These are phyloP conservation scores for Uloborus diversus DNA, from an alignment of 1,140 invertebrate genomes.

Conservation along the genomic window DNA sequence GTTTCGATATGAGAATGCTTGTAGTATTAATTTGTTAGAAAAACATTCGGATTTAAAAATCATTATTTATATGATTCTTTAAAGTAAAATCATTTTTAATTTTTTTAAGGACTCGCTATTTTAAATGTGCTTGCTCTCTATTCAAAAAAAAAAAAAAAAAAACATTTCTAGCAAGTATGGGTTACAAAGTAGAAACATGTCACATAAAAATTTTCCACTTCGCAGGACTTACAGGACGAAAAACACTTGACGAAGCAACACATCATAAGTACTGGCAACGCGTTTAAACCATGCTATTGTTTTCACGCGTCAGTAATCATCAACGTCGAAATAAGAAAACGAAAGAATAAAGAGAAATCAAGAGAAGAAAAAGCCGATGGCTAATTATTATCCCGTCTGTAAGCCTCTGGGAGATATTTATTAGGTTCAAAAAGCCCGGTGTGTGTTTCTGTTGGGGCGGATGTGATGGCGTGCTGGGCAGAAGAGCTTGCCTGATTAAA, in stretches of 20 bases:
- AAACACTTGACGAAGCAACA: not conserved
- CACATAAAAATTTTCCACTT: not conserved
- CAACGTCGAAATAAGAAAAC: not conserved
- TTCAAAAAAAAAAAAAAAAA: no score
- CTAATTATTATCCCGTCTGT: slow-evolving; percentile 27
- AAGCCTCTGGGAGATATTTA: not conserved
- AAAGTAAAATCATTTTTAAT: no score
- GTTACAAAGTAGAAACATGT: not conserved
- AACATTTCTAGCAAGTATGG: no score
- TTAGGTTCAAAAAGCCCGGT: slow-evolving; percentile 10
- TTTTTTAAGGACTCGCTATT: no score
- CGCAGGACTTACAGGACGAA: not conserved
- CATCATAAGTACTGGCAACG: not conserved
- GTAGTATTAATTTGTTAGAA: no score
- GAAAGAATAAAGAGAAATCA: not conserved
- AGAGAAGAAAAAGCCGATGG: slow-evolving; percentile 11
- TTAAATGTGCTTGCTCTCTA: no score
- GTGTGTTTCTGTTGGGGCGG: not conserved
- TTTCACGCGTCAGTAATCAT: slow-evolving; percentile 22
- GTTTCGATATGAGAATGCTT: no score
- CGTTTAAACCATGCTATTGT: slow-evolving; percentile 14
- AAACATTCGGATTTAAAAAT: no score
- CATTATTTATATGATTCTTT: no score
- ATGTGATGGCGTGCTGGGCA: not conserved
- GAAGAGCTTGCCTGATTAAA: not conserved